phyloP scores from a whole-genome alignment of 2,888 invertebrate genomes.

The Callimorpha dominula region DNA sequence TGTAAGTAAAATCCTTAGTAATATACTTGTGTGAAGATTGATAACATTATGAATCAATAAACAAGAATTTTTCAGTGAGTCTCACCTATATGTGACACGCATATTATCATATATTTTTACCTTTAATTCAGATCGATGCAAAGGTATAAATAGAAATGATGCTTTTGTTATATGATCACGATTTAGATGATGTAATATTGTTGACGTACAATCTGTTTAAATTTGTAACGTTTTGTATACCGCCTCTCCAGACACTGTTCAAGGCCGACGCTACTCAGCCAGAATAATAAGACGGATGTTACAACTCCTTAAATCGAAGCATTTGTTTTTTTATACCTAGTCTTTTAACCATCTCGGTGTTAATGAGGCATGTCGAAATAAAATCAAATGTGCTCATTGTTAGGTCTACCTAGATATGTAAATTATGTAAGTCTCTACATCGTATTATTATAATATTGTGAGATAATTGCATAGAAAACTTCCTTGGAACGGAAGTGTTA shows the following conservation, averaged over 20 bases:
- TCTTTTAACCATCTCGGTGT: background rate
- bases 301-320: background rate
- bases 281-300: constrained; percentile 2
- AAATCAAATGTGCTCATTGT: background rate
- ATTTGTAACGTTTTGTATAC: constrained; percentile 6
- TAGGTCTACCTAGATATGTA: too few species aligned
- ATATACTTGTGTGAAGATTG: background rate
- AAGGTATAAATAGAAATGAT: constrained; percentile 8
- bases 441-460: too few species aligned
- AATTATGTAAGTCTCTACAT: too few species aligned
- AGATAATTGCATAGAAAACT: too few species aligned
- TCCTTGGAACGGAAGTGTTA: too few species aligned
- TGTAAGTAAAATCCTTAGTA: background rate
- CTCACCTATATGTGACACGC: background rate
- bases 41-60: background rate
- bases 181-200: constrained; percentile 9
- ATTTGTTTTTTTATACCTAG: background rate
- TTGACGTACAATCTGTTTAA: constrained; percentile 12
- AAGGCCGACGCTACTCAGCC: constrained; percentile 9
- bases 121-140: background rate
- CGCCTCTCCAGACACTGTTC: background rate
- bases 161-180: background rate
- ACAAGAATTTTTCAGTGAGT: background rate
- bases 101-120: background rate
- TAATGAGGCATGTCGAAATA: constrained; percentile 1